phyloP scores from a whole-genome alignment of 2,888 invertebrate genomes.

The Caenorhabditis sinica region DNA sequence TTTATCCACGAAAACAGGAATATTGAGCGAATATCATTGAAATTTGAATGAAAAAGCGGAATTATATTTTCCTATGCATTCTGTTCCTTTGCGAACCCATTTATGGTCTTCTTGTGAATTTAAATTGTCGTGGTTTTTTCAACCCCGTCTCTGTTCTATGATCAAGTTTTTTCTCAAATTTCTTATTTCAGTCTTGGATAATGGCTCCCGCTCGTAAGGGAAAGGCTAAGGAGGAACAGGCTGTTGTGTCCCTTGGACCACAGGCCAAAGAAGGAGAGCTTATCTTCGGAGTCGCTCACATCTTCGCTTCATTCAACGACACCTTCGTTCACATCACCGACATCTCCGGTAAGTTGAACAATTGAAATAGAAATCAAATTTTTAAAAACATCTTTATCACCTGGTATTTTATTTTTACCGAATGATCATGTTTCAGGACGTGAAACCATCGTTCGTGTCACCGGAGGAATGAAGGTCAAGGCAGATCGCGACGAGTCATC shows the following conservation, averaged over 20 bases:
- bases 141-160: too few relatives aligned
- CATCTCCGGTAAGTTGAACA: conserved; percentile 90
- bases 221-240: conserved; percentile 97
- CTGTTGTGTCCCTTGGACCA: conserved; percentile 89
- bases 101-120: too few relatives aligned
- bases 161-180: neutral
- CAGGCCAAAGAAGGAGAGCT: conserved; percentile 91
- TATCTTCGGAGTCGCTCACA: conserved; percentile 99
- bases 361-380: neutral
- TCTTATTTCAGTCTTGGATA: conserved; percentile 75
- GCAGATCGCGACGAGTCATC: conserved; percentile 99
- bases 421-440: conserved; percentile 82
- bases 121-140: too few relatives aligned
- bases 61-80: too few relatives aligned
- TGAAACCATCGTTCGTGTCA: conserved; percentile 89
- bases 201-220: conserved; percentile 96
- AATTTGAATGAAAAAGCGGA: too few relatives aligned
- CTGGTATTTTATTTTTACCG: neutral
- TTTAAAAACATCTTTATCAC: conserved; percentile 8
- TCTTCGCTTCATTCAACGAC: conserved; percentile 99
- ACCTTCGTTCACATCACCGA: conserved; percentile 99
- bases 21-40: too few relatives aligned
- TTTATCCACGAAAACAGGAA: conserved; percentile 15
- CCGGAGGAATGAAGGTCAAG: conserved; percentile 97
- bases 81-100: too few relatives aligned